A percentile compares a stretch with the other conserved stretches of the same genome.
Conservation (phyloP, 2,888 invertebrate genomes). For the Teleiodes luculella region DNA sequence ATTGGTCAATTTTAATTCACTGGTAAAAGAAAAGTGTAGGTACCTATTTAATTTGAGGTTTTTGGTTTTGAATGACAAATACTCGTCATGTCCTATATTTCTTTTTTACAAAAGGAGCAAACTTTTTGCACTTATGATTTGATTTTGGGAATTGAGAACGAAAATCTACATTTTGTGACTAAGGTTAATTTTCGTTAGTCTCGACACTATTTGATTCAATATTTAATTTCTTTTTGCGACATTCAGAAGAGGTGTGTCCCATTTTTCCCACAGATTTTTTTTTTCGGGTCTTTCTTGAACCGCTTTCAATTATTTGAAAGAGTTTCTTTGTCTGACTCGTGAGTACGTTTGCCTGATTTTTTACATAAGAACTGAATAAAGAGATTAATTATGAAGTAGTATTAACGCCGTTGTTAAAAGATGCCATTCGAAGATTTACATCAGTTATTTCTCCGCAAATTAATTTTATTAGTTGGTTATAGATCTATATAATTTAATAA, state of each 20-base stretch:
- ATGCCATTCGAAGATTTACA: slow-evolving; percentile 26
- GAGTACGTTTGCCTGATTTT: slow-evolving; percentile 18
- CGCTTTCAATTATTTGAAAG: neutral
- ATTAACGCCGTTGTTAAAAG: slow-evolving; percentile 25
- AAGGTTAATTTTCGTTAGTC: too few species aligned
- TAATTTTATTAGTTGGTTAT: slow-evolving; percentile 22
- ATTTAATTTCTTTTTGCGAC: neutral
- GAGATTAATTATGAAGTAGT: slow-evolving; percentile 27
- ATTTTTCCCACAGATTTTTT: slow-evolving; percentile 12
- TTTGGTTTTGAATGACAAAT: slow-evolving; percentile 14
- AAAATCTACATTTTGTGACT: too few species aligned
- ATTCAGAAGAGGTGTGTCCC: slow-evolving; percentile 15
- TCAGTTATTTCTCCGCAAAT: slow-evolving; percentile 26
- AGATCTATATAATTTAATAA: slow-evolving; percentile 14
- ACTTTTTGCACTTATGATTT: neutral
- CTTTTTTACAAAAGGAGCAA: slow-evolving; percentile 25
- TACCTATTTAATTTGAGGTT: neutral
- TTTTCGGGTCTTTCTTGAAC: neutral
- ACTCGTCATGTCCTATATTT: slow-evolving; percentile 17
- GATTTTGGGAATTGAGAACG: neutral
- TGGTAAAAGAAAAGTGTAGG: slow-evolving; percentile 17
- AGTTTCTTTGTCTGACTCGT: neutral
- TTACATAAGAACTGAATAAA: slow-evolving; percentile 25
- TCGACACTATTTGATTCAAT: neutral
- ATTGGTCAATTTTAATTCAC: slow-evolving; percentile 17